Evolutionary conservation across 2,888 invertebrate species (phyloP), one percentile per base, ranked within the genome.

Genomic region (Dioctria linearis): DNA sequence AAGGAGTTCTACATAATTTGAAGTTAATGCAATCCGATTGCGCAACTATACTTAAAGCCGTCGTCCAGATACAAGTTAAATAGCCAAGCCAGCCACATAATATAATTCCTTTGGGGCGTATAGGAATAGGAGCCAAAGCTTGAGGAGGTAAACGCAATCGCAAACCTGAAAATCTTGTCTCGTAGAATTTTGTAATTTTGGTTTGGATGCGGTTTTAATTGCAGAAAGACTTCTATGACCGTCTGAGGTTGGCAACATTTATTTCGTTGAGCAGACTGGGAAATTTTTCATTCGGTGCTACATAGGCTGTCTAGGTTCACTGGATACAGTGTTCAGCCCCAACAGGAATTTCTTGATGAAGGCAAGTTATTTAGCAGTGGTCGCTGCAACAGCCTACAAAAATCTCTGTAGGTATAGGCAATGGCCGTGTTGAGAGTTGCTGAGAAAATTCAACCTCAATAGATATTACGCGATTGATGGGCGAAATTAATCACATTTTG

Each of bases 181-280:
- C 67, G 49, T 69, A 51, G 54, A 51, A 43, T 69, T 69, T 69
- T 69, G 69, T 69, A 69, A 69, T 69, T 25, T 69, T 49, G 54
- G 69, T 39, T 46, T 69, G 51, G 69, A 69, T 69, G 69, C 69
- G 69, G 69, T 69, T 51, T 69, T 54, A 69, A 69, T 69, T 69
- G 69, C 69, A 67, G 13, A 69, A 43, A 69, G 43, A 69, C 49
- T 11, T 51, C 69, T 6, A 11, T 39, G 51, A 51, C 9, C n/a
- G 25, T 25, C 25, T 25, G 25, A 25, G 40, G 39, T 25, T 25
- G 4, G 11, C 54, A 8, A 4, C 54, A 54, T 54, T n/a, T 25
- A 25, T 25, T 54, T n/a, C 11, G 25, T 25, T 25, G 25, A 25
- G 25, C 25, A 25, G 54, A 54, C 54, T 54, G 11, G 11, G 54